Percentiles rank a stretch among this genome's conserved stretches.
Conservation (phyloP, 2,888 invertebrate species). For the Eupithecia abbreviata region DNA sequence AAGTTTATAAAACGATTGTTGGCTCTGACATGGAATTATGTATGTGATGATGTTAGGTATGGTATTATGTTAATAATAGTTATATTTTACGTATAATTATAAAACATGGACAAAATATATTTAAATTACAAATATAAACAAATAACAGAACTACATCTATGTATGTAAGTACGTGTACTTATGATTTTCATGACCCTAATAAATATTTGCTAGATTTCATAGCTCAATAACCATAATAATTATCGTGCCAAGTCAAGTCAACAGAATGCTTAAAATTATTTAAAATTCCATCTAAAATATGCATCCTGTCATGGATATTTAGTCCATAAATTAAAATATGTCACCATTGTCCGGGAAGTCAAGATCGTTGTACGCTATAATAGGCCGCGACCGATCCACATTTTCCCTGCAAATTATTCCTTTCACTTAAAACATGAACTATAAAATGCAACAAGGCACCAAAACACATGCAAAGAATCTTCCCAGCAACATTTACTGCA, state of each 20-base stretch:
- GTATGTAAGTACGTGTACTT: slow-evolving; percentile 1
- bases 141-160: slow-evolving; percentile 12
- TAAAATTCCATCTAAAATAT: slow-evolving; percentile 36
- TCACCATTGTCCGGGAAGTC: slow-evolving; percentile 93
- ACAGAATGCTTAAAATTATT: slow-evolving; percentile 55
- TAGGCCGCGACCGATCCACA: slow-evolving; percentile 88
- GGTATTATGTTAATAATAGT: neutral
- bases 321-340: slow-evolving; percentile 84
- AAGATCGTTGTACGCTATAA: slow-evolving; percentile 95
- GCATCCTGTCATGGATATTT: slow-evolving; percentile 45
- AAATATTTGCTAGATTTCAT: neutral
- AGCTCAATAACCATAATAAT: slow-evolving; percentile 18
- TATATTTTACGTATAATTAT: neutral
- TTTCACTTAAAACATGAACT: slow-evolving; percentile 59
- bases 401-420: slow-evolving; percentile 85
- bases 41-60: slow-evolving; percentile 1
- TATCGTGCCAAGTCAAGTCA: slow-evolving; percentile 46
- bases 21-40: slow-evolving; percentile 16
- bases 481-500: slow-evolving; percentile 36
- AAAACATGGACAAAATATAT: neutral
- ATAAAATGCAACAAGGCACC: slow-evolving; percentile 35
- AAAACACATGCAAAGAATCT: slow-evolving; percentile 38
- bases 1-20: neutral
- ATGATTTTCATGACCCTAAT: slow-evolving; percentile 7
- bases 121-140: slow-evolving; percentile 10